Conservation (phyloP, 2,888 invertebrate genomes). For the Achlya flavicornis region DNA sequence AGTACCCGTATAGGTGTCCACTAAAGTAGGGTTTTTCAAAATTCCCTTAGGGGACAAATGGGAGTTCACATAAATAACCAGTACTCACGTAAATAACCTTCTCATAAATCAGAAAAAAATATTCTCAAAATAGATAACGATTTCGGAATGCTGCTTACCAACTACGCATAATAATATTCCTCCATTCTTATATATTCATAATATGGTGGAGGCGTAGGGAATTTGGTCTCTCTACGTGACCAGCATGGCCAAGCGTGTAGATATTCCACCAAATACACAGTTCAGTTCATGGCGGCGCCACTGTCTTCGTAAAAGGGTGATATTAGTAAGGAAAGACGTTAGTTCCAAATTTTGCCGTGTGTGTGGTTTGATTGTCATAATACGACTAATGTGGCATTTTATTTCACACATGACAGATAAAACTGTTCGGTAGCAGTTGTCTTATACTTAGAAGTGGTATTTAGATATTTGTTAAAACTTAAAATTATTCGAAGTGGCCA, state of each 20-base stretch:
- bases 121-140: not conserved
- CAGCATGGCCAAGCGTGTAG: not conserved
- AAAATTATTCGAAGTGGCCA: not conserved
- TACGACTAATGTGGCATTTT: not conserved
- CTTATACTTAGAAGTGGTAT: not conserved
- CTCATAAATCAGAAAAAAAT: not conserved
- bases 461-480: not conserved
- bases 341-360: not conserved
- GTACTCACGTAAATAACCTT: too few relatives aligned
- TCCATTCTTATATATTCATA: not conserved
- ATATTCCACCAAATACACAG: not conserved
- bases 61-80: too few relatives aligned
- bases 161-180: not conserved
- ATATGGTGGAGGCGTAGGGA: constrained; percentile 5
- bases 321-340: not conserved
- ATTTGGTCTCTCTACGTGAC: constrained; percentile 12
- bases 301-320: not conserved
- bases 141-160: not conserved
- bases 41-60: too few relatives aligned
- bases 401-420: not conserved
- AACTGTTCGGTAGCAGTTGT: not conserved
- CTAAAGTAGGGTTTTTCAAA: too few relatives aligned
- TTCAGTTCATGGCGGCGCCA: not conserved
- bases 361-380: not conserved
- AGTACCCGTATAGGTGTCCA: too few relatives aligned